These are phyloP conservation scores for Helicorthomorpha holstii DNA, from an alignment of 1,140 invertebrate genomes.

Conservation along the genomic window DNA sequence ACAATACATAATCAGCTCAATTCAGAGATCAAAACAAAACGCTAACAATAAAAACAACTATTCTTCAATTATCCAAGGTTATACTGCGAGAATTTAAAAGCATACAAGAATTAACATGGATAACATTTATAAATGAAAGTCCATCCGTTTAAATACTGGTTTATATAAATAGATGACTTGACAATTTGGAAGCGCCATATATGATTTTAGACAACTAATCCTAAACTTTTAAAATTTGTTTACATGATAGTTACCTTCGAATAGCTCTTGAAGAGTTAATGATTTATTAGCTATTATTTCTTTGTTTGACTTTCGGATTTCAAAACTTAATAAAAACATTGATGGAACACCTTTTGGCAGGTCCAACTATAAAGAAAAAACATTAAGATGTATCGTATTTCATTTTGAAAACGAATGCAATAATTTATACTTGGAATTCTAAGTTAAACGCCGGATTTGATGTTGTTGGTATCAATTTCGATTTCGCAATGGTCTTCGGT, in stretches of 20 bases:
- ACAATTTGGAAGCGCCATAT: too few relatives aligned
- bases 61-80: too few relatives aligned
- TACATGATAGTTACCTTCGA: constrained; percentile 17
- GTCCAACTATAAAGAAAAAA: constrained; percentile 19
- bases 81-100: too few relatives aligned
- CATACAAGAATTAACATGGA: too few relatives aligned
- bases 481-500: constrained; percentile 23
- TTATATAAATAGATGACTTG: too few relatives aligned
- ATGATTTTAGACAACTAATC: too few relatives aligned
- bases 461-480: constrained; percentile 24
- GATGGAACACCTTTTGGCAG: constrained; percentile 20
- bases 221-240: too few relatives aligned
- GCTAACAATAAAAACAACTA: too few relatives aligned
- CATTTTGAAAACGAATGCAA: background rate
- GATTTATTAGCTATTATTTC: constrained; percentile 25
- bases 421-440: constrained; percentile 18
- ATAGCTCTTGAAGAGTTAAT: constrained; percentile 26
- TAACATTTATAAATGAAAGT: too few relatives aligned
- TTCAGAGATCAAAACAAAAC: too few relatives aligned
- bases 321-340: constrained; percentile 24
- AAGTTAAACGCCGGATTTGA: constrained; percentile 27
- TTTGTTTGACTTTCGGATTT: constrained; percentile 27
- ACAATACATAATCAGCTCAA: too few relatives aligned
- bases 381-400: background rate
- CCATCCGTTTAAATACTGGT: too few relatives aligned